These are phyloP conservation scores for Carlito syrichta DNA, from an alignment of 2,113 vertebrate species.

Conservation along the genomic window DNA sequence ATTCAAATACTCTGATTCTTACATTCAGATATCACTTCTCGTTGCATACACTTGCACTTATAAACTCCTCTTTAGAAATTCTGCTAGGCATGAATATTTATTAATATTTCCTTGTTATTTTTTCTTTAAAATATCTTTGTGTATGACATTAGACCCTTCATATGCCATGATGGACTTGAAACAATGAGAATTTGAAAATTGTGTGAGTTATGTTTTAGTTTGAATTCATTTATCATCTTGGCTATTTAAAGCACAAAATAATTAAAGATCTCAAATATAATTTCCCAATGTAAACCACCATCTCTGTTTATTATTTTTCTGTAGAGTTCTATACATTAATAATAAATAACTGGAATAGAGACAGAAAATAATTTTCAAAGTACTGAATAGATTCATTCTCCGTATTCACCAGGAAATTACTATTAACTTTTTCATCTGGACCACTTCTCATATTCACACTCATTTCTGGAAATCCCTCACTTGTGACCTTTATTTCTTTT, in stretches of 20 bases:
- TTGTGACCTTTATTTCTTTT: not conserved
- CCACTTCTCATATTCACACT: not conserved
- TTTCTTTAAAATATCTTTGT: not conserved
- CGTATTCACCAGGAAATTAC: not conserved
- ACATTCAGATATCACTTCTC: conserved; percentile 23
- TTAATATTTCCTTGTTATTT: not conserved
- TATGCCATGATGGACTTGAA: not conserved
- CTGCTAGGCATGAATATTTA: not conserved
- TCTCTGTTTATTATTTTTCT: too few species aligned
- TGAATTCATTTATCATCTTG: not conserved
- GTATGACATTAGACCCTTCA: not conserved
- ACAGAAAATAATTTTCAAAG: not conserved
- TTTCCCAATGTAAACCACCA: not conserved
- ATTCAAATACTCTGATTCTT: not conserved
- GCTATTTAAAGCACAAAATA: not conserved
- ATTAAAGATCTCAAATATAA: not conserved
- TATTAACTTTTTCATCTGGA: not conserved
- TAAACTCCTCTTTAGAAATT: not conserved
- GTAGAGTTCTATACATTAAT: not conserved
- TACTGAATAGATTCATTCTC: not conserved
- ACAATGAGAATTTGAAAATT: not conserved
- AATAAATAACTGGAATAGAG: not conserved
- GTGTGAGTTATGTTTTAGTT: not conserved
- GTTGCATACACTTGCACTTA: not conserved
- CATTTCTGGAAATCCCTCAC: not conserved